Conservation (phyloP, 2,113 vertebrate species). For the Mobula hypostoma region DNA sequence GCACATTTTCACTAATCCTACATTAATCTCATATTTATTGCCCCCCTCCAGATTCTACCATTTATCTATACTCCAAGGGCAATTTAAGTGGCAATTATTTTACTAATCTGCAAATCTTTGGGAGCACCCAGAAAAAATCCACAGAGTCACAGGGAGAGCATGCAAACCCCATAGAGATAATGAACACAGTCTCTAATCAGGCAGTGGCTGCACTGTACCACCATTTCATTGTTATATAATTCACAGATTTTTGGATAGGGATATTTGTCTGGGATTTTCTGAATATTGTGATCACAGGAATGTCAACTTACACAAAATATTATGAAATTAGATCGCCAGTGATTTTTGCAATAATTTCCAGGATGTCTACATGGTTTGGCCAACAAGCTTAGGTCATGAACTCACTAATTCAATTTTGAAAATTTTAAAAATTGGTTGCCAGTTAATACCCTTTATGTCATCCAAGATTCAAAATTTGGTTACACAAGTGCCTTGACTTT, state of each 20-base stretch:
- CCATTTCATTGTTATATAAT: not conserved
- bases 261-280: not conserved
- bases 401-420: not conserved
- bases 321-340: not conserved
- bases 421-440: not conserved
- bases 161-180: too few species aligned
- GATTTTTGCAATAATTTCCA: not conserved
- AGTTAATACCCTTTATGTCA: not conserved
- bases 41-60: too few species aligned
- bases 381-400: not conserved
- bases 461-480: not conserved
- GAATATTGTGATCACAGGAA: not conserved
- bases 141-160: too few species aligned
- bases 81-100: too few species aligned
- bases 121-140: too few species aligned
- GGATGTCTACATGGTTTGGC: not conserved
- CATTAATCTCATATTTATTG: too few species aligned
- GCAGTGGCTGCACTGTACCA: too few species aligned
- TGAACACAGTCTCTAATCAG: too few species aligned
- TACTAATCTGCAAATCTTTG: too few species aligned
- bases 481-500: not conserved
- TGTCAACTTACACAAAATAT: not conserved
- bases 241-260: not conserved
- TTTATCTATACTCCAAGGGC: too few species aligned
- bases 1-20: too few species aligned